These are phyloP conservation scores for Meteorus sp. DNA, from an alignment of 1,140 invertebrate genomes.

Conservation along the genomic window DNA sequence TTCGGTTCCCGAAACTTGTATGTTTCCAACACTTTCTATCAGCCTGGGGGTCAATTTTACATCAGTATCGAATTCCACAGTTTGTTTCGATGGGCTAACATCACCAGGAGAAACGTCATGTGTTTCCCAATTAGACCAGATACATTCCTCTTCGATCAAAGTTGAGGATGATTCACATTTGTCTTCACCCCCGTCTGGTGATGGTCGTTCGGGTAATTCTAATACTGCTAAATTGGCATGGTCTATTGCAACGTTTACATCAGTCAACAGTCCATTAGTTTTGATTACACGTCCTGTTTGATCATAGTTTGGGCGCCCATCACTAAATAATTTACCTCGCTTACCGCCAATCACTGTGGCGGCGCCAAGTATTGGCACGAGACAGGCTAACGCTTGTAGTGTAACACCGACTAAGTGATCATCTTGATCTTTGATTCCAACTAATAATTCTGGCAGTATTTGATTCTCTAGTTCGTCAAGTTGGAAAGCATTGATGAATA, in stretches of 20 bases:
- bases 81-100: not conserved
- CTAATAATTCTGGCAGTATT: constrained; percentile 77
- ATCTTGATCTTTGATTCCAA: constrained; percentile 81
- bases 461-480: constrained; percentile 69
- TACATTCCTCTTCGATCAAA: constrained; percentile 55
- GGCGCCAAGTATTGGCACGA: constrained; percentile 81
- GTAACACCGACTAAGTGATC: constrained; percentile 79
- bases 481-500: constrained; percentile 70
- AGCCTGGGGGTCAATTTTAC: too few relatives aligned
- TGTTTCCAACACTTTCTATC: not conserved
- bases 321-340: constrained; percentile 77
- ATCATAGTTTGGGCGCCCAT: constrained; percentile 70
- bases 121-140: constrained; percentile 78
- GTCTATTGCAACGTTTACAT: not conserved
- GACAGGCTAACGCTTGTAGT: constrained; percentile 74
- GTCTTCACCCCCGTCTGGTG: constrained; percentile 80
- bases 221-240: constrained; percentile 29
- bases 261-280: constrained; percentile 9
- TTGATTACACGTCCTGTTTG: constrained; percentile 30
- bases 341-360: constrained; percentile 79
- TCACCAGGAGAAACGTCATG: constrained; percentile 51
- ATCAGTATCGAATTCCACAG: not conserved
- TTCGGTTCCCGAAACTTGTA: not conserved
- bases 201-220: constrained; percentile 70
- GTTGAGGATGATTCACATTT: constrained; percentile 60